A percentile compares a stretch with the other conserved stretches of the same genome.
Conservation (phyloP, 2,888 invertebrate genomes). For the Alentia gelatinosa region DNA sequence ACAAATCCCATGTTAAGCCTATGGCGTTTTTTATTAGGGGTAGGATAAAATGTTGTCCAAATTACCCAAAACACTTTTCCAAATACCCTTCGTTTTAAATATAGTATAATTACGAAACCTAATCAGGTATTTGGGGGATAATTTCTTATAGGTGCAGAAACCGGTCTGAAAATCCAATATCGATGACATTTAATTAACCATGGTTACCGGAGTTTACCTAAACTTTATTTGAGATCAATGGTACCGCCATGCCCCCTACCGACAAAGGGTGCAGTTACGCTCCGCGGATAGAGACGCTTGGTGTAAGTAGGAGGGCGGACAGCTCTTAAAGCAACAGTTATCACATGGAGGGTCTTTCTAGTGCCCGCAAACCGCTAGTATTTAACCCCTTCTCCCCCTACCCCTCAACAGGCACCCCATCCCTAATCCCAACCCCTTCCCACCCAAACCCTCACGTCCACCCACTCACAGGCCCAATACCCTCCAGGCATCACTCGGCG, state of each 20-base stretch:
- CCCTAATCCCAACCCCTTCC: background rate
- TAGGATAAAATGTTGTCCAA: too few species aligned
- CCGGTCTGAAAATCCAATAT: slow-evolving; percentile 25
- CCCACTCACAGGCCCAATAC: background rate
- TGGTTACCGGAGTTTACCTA: background rate
- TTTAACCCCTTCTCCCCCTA: background rate
- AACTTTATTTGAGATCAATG: background rate
- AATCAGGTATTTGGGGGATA: too few species aligned
- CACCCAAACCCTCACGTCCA: background rate
- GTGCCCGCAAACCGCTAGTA: too few species aligned
- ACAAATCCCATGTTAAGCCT: too few species aligned
- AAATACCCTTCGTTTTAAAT: too few species aligned
- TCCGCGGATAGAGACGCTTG: background rate
- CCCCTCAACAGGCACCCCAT: background rate
- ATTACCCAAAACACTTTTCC: too few species aligned
- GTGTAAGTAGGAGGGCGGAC: background rate
- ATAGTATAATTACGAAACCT: too few species aligned
- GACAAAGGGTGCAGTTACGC: background rate
- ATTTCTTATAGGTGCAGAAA: too few species aligned
- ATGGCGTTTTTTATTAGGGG: too few species aligned
- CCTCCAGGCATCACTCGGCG: background rate
- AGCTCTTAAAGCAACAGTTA: background rate
- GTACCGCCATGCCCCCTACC: background rate
- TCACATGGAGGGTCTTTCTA: background rate
- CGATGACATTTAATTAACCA: slow-evolving; percentile 14